Evolutionary conservation across 2,888 invertebrate genomes (phyloP).

Genomic region (Oscheius sp.): DNA sequence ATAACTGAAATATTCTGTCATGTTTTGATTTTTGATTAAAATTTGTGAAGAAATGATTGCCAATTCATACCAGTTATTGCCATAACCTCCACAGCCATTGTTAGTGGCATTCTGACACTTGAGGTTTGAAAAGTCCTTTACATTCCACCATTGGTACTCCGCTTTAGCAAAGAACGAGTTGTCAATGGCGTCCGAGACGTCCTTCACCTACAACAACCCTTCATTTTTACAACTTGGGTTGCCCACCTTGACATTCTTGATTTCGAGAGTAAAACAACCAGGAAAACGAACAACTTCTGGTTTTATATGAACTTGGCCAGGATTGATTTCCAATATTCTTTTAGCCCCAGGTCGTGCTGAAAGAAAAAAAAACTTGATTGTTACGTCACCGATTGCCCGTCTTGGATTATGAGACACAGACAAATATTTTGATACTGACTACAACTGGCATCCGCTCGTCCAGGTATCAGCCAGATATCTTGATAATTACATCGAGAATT

Average conservation of each 20-base stretch:
- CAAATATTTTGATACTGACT: conserved; percentile 58
- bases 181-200: conserved; percentile 61
- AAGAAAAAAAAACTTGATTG: conserved; percentile 42
- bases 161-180: conserved; percentile 72
- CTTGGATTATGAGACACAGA: background rate
- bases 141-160: conserved; percentile 73
- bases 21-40: background rate
- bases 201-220: conserved; percentile 49
- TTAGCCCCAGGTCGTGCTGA: conserved; percentile 69
- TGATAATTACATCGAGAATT: conserved; percentile 68
- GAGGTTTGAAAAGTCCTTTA: conserved; percentile 69
- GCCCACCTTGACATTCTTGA: conserved; percentile 65
- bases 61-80: conserved; percentile 70
- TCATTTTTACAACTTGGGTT: background rate
- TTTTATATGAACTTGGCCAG: conserved; percentile 66
- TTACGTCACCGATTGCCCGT: conserved; percentile 14
- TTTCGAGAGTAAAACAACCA: conserved; percentile 72
- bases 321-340: conserved; percentile 67
- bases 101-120: conserved; percentile 72
- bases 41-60: background rate
- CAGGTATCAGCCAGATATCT: conserved; percentile 72
- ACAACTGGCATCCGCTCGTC: conserved; percentile 70
- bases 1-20: conserved; percentile 58
- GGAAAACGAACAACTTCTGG: conserved; percentile 72
- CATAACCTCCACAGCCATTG: conserved; percentile 72